A percentile compares a stretch with the other conserved stretches of the same genome.
Evolutionary conservation across 2,888 invertebrate genomes (phyloP).

Genomic region (Dicyrtoma fusca): DNA sequence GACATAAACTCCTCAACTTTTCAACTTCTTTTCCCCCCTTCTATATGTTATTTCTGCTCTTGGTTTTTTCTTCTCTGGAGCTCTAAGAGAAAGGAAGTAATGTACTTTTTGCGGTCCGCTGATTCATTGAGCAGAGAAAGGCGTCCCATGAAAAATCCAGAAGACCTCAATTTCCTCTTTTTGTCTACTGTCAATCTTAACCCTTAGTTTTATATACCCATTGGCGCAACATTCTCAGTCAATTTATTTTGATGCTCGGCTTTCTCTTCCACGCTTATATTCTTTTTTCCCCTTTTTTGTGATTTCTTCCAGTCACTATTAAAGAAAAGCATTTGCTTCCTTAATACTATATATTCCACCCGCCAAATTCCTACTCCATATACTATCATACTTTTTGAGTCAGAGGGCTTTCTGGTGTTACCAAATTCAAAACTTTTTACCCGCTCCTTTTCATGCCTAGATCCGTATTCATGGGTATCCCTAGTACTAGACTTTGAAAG

Average conservation of each 20-base stretch:
- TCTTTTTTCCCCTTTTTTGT: slow-evolving; percentile 3
- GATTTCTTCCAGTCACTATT: slow-evolving; percentile 1
- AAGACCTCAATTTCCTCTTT: not conserved
- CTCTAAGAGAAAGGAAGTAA: slow-evolving; percentile 1
- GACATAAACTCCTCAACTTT: too few relatives aligned
- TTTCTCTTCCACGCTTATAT: not conserved
- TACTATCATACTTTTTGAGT: too few relatives aligned
- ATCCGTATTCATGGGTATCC: too few relatives aligned
- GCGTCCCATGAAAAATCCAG: not conserved
- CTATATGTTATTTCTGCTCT: too few relatives aligned
- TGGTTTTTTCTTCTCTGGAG: too few relatives aligned
- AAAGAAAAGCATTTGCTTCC: not conserved
- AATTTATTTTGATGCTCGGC: slow-evolving; percentile 3
- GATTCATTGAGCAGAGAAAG: slow-evolving; percentile 3
- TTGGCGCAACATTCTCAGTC: slow-evolving; percentile 12
- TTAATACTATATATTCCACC: not conserved
- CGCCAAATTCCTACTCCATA: not conserved
- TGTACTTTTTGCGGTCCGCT: slow-evolving; percentile 11
- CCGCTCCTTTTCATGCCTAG: too few relatives aligned
- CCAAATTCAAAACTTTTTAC: too few relatives aligned
- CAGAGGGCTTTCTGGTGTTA: too few relatives aligned
- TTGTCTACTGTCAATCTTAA: slow-evolving; percentile 10
- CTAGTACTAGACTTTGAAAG: too few relatives aligned
- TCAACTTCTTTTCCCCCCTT: too few relatives aligned
- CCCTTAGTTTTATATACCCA: slow-evolving; percentile 14